Conservation (phyloP, 1,140 invertebrate species). For the Thaumatotibia leucotreta region DNA sequence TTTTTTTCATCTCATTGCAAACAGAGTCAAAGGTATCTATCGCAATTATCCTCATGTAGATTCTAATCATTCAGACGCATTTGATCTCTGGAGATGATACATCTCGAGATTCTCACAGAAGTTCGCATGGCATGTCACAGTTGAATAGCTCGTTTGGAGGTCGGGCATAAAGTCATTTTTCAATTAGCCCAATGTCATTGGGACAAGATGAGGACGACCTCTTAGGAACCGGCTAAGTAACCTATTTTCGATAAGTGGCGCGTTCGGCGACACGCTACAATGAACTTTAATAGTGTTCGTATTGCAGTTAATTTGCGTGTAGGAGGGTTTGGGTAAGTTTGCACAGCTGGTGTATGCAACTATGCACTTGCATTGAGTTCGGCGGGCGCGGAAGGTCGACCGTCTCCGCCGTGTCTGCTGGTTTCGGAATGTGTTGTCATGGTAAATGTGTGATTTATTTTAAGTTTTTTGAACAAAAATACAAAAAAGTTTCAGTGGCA, state of each 20-base stretch:
- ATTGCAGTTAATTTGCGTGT: constrained; percentile 23
- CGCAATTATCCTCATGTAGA: too few species aligned
- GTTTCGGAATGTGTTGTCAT: not conserved
- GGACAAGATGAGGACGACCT: constrained; percentile 48
- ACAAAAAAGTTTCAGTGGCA: too few species aligned
- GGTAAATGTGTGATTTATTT: not conserved
- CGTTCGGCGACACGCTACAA: constrained; percentile 17
- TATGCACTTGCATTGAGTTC: constrained; percentile 12
- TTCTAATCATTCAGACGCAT: too few species aligned
- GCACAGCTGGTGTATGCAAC: constrained; percentile 32
- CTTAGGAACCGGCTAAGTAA: constrained; percentile 37
- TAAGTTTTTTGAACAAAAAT: too few species aligned
- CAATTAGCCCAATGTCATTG: constrained; percentile 69
- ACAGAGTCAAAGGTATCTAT: not conserved
- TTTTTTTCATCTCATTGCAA: constrained; percentile 21
- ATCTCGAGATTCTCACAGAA: constrained; percentile 44
- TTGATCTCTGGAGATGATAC: too few species aligned
- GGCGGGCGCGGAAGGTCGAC: not conserved
- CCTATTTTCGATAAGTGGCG: constrained; percentile 17
- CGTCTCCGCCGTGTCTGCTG: not conserved
- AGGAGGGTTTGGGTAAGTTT: constrained; percentile 35
- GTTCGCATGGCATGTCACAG: constrained; percentile 36
- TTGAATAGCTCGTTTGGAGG: constrained; percentile 46
- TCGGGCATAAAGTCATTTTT: constrained; percentile 61
- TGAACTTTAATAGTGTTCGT: constrained; percentile 22